A percentile compares a stretch with the other conserved stretches of the same genome.
These are phyloP conservation scores for Clusia tigrina DNA, from an alignment of 2,888 invertebrate species.

Conservation along the genomic window DNA sequence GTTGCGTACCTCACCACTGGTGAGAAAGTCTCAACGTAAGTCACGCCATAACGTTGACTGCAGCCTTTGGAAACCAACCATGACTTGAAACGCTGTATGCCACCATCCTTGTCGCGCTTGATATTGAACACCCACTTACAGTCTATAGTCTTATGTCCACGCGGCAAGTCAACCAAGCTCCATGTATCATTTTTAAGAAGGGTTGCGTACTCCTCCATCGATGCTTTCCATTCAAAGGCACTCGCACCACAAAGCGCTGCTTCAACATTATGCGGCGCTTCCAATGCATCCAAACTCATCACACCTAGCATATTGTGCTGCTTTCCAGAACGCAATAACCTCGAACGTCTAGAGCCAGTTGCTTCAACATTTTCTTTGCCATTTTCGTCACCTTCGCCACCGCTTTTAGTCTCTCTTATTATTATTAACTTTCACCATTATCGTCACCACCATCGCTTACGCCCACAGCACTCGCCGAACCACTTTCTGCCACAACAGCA, in stretches of 20 bases:
- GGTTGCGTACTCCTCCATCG: not conserved
- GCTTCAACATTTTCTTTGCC: too few species aligned
- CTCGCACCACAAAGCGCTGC: not conserved
- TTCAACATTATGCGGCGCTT: not conserved
- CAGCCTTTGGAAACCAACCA: conserved; percentile 33
- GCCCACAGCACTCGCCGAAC: conserved; percentile 40
- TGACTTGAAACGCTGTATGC: conserved; percentile 30
- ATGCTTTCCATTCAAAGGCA: conserved; percentile 13
- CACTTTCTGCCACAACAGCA: too few species aligned
- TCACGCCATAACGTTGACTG: conserved; percentile 5
- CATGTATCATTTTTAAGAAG: not conserved
- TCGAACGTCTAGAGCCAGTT: too few species aligned
- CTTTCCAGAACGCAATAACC: too few species aligned
- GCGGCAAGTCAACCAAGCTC: conserved; percentile 18
- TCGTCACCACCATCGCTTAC: too few species aligned
- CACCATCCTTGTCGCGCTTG: conserved; percentile 32
- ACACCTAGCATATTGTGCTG: not conserved
- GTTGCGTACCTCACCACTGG: conserved; percentile 9
- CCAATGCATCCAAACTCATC: not conserved
- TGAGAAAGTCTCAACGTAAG: conserved; percentile 14
- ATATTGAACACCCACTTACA: conserved; percentile 37
- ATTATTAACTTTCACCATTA: too few species aligned
- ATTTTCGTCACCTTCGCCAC: too few species aligned
- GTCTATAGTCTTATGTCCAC: conserved; percentile 27
- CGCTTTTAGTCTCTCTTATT: too few species aligned